These are phyloP conservation scores for Eilema sororculum DNA, from an alignment of 2,888 invertebrate species.

Conservation along the genomic window DNA sequence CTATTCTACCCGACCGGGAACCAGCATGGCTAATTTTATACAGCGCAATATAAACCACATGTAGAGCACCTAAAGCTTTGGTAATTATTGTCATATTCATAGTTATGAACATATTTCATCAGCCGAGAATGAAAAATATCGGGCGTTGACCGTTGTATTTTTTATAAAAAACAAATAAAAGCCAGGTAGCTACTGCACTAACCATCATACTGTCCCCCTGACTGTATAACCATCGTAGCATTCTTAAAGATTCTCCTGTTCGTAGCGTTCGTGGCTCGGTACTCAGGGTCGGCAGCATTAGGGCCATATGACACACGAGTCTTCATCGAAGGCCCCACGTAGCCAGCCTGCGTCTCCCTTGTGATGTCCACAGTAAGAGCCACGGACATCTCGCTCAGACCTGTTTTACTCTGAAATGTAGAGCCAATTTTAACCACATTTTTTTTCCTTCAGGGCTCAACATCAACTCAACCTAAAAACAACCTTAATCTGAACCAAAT, in stretches of 20 bases:
- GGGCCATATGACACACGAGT: constrained; percentile 96
- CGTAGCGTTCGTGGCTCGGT: constrained; percentile 90
- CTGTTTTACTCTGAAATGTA: constrained; percentile 71
- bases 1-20: too few species aligned
- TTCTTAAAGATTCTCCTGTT: constrained; percentile 90
- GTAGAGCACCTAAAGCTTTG: too few species aligned
- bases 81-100: too few species aligned
- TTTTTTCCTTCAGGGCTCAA: not conserved
- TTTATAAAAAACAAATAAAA: too few species aligned
- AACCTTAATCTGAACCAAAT: not conserved
- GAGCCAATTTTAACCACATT: not conserved
- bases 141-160: too few species aligned
- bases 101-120: too few species aligned
- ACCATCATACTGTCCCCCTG: constrained; percentile 97
- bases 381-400: constrained; percentile 91
- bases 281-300: constrained; percentile 96
- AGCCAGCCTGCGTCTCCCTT: constrained; percentile 91
- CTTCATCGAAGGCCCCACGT: constrained; percentile 92
- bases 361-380: constrained; percentile 91
- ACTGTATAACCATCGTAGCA: constrained; percentile 95
- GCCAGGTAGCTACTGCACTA: constrained; percentile 17
- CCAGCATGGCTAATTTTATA: too few species aligned
- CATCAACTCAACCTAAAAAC: not conserved
- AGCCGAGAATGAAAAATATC: too few species aligned
- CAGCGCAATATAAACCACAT: too few species aligned